Evolutionary conservation across 2,888 invertebrate species (phyloP).

Genomic region (Pandemis corylana): DNA sequence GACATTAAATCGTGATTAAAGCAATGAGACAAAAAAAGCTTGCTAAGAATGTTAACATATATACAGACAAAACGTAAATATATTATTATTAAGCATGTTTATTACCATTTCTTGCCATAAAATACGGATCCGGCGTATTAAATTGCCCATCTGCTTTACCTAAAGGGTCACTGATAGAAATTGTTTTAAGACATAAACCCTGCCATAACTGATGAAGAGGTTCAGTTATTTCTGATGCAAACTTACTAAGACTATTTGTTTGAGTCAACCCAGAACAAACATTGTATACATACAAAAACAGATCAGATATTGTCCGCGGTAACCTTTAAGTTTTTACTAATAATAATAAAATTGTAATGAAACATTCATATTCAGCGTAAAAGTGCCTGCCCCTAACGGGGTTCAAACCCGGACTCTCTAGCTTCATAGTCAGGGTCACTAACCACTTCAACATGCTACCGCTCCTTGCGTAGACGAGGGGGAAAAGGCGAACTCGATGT

Average conservation of each 20-base stretch:
- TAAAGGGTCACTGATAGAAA: constrained; percentile 7
- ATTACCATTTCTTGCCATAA: constrained; percentile 1
- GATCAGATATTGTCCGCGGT: too few species aligned
- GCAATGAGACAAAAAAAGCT: constrained; percentile 21
- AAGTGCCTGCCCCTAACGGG: too few species aligned
- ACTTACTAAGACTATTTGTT: not conserved
- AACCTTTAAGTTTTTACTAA: too few species aligned
- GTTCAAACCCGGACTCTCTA: too few species aligned
- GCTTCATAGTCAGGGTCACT: too few species aligned
- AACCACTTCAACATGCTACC: too few species aligned
- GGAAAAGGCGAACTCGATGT: too few species aligned
- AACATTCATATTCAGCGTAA: too few species aligned
- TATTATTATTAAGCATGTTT: not conserved
- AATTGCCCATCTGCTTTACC: not conserved
- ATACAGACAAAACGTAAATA: not conserved
- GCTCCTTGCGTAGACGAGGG: too few species aligned
- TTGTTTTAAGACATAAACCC: not conserved
- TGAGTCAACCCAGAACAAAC: not conserved
- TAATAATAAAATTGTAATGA: too few species aligned
- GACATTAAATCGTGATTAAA: constrained; percentile 33
- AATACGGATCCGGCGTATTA: not conserved
- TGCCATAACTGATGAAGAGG: not conserved
- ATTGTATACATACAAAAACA: not conserved
- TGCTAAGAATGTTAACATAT: constrained; percentile 6
- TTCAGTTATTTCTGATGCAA: not conserved